Conservation (phyloP, 2,797 vertebrate genomes). For the Siniperca scherzeri region DNA sequence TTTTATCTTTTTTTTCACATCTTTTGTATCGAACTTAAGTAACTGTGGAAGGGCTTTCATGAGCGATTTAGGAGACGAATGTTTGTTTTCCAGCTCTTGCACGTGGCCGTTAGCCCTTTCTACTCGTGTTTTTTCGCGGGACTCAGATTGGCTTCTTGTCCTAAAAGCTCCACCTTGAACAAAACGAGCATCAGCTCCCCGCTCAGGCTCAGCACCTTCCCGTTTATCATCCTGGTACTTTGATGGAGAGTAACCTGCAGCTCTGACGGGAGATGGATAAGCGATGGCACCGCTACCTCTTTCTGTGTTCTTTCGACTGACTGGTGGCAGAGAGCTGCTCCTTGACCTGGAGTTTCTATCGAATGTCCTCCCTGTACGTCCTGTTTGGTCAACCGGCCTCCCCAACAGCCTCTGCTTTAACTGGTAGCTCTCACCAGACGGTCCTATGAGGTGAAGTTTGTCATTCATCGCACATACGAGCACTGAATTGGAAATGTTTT, state of each 20-base stretch:
- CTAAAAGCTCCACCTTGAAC: accelerated
- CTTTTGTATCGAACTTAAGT: accelerated
- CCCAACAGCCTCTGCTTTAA: conserved; percentile 75
- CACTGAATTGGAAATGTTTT: conserved; percentile 29
- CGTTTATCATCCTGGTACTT: conserved; percentile 9
- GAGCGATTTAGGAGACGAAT: background rate
- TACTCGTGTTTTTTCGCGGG: accelerated
- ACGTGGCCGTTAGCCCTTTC: accelerated
- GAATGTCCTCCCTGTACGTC: conserved; percentile 1
- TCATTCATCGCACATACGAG: conserved; percentile 12
- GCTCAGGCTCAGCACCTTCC: background rate
- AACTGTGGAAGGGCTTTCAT: accelerated
- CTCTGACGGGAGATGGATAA: background rate
- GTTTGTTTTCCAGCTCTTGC: background rate
- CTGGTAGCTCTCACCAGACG: conserved; percentile 53
- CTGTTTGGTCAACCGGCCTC: accelerated
- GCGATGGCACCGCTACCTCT: accelerated
- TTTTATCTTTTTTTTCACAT: accelerated
- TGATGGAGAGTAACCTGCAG: conserved; percentile 22
- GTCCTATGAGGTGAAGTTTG: conserved; percentile 76
- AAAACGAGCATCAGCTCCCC: accelerated
- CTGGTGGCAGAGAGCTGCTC: conserved; percentile 70
- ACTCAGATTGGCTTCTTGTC: conserved; percentile 28
- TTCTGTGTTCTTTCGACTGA: background rate
- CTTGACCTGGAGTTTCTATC: conserved; percentile 7